phyloP scores from a whole-genome alignment of 2,113 vertebrate species.

The Macaca nemestrina region DNA sequence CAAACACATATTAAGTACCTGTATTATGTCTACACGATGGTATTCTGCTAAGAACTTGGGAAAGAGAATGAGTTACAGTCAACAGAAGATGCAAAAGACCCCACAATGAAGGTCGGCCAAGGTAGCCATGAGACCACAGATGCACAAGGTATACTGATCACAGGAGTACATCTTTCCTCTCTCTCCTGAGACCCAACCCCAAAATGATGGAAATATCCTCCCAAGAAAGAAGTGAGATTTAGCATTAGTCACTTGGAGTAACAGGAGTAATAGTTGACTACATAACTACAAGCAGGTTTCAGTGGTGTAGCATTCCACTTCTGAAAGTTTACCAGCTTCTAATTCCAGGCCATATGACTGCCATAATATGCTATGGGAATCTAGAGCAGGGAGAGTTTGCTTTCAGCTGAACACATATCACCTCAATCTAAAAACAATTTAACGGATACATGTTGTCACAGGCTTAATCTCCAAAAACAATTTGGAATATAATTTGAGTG shows the following conservation, averaged over 20 bases:
- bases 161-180: background rate
- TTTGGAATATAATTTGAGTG: background rate
- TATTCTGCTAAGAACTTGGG: background rate
- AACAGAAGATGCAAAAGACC: background rate
- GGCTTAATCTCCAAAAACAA: background rate
- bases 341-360: background rate
- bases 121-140: background rate
- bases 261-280: background rate
- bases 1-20: background rate
- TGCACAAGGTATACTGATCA: background rate
- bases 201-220: background rate
- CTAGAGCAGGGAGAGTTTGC: background rate
- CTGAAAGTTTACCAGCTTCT: background rate
- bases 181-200: background rate
- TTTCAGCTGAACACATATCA: background rate
- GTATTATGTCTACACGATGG: background rate
- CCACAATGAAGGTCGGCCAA: background rate
- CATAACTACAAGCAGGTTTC: background rate
- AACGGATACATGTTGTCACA: background rate
- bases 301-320: background rate
- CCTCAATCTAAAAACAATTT: background rate
- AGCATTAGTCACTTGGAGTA: background rate
- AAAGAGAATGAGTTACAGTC: background rate
- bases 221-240: background rate
- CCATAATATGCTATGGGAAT: too few species aligned